Evolutionary conservation across 1,140 invertebrate genomes (phyloP).

Genomic region (Charaxes varanes): DNA sequence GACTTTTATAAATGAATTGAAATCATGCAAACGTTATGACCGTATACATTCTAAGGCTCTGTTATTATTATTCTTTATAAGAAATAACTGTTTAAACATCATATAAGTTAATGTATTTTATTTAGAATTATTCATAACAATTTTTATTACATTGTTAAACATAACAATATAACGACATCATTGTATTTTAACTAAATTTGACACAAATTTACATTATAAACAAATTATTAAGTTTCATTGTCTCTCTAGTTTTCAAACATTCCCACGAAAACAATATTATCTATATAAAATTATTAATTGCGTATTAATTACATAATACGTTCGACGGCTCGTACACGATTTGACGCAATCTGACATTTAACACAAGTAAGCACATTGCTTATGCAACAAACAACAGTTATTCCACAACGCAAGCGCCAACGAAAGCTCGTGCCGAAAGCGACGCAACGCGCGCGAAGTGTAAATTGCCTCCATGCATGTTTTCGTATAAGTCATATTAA

Average conservation of each 20-base stretch:
- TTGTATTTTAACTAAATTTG: too few species aligned
- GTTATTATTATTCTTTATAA: conserved; percentile 2
- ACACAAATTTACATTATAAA: too few species aligned
- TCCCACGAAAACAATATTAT: not conserved
- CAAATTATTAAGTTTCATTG: too few species aligned
- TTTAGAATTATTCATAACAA: too few species aligned
- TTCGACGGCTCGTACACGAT: too few species aligned
- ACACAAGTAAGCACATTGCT: not conserved
- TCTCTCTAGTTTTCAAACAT: too few species aligned
- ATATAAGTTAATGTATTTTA: too few species aligned
- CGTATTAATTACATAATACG: conserved; percentile 2
- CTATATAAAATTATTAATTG: not conserved
- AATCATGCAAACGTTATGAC: conserved; percentile 5
- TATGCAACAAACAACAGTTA: conserved; percentile 5
- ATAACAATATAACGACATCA: too few species aligned
- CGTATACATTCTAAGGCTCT: not conserved
- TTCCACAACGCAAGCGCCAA: conserved; percentile 14
- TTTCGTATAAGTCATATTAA: conserved; percentile 39
- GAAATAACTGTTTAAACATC: not conserved
- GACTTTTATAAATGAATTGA: conserved; percentile 13
- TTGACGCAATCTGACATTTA: conserved; percentile 3
- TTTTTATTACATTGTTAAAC: too few species aligned
- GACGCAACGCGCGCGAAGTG: conserved; percentile 25
- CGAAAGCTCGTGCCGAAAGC: conserved; percentile 17
- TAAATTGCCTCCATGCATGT: conserved; percentile 43